A percentile compares a stretch with the other conserved stretches of the same genome.
phyloP scores from a whole-genome alignment of 2,113 vertebrate genomes.

The Uria aalge region DNA sequence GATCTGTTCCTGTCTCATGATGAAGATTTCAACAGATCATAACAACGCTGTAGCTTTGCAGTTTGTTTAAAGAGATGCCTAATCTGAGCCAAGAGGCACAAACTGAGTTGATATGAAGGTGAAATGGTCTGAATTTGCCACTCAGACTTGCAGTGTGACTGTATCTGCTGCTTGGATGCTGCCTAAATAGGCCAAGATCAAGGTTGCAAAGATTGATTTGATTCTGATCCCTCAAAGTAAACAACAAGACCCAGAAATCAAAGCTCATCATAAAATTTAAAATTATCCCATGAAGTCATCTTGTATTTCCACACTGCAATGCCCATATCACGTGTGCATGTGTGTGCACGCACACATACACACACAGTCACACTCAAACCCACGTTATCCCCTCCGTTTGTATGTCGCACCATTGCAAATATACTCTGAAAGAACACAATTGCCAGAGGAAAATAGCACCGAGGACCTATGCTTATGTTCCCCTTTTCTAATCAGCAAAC shows the following conservation, averaged over 20 bases:
- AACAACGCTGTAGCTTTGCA: background rate
- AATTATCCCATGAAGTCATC: background rate
- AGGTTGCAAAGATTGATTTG: background rate
- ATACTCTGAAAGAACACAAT: background rate
- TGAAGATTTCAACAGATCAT: background rate
- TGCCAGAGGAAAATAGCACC: background rate
- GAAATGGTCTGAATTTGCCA: constrained; percentile 38
- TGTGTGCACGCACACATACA: background rate
- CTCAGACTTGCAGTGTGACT: background rate
- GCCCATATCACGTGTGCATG: background rate
- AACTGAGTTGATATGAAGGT: background rate
- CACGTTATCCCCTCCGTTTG: background rate
- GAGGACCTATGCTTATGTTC: background rate
- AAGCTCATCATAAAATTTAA: background rate
- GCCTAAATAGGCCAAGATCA: constrained; percentile 29
- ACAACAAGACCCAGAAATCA: background rate
- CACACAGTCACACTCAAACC: background rate
- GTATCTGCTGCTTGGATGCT: constrained; percentile 3
- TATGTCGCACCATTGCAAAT: background rate
- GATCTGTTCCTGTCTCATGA: background rate
- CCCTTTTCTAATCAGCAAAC: background rate
- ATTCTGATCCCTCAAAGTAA: background rate
- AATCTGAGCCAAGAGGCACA: background rate
- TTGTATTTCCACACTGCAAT: background rate
- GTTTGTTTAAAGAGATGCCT: constrained; percentile 2